Conservation (phyloP, 2,113 vertebrate genomes). For the Silurus asotus region DNA sequence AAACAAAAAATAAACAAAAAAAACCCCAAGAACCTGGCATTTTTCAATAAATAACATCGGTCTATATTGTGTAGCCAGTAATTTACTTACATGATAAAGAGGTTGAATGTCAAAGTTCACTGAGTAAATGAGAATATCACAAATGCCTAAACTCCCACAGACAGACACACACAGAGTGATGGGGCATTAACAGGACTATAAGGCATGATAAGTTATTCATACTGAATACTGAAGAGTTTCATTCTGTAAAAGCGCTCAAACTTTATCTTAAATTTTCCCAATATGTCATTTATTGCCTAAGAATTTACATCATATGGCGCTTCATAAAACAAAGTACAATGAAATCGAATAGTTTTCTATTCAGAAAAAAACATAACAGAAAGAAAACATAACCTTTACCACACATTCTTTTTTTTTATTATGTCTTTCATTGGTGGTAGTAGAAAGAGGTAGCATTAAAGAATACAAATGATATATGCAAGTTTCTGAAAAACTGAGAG, state of each 20-base stretch:
- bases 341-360: no score
- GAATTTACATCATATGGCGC: no score
- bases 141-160: neutral
- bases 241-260: neutral
- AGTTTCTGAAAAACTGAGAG: neutral
- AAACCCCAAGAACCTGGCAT: neutral
- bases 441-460: neutral
- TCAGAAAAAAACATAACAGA: no score
- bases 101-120: neutral
- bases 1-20: no score
- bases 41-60: neutral
- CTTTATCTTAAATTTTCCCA: neutral
- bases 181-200: neutral
- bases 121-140: neutral
- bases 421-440: neutral
- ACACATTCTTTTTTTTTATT: no score
- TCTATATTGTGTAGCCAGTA: neutral
- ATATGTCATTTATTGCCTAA: no score
- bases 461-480: neutral
- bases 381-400: no score
- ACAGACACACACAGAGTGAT: neutral
- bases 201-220: neutral
- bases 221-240: neutral
- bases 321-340: no score
- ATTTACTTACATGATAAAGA: neutral